A percentile compares a stretch with the other conserved stretches of the same genome.
phyloP scores from a whole-genome alignment of 2,888 invertebrate species.

The Chironomus riparius region DNA sequence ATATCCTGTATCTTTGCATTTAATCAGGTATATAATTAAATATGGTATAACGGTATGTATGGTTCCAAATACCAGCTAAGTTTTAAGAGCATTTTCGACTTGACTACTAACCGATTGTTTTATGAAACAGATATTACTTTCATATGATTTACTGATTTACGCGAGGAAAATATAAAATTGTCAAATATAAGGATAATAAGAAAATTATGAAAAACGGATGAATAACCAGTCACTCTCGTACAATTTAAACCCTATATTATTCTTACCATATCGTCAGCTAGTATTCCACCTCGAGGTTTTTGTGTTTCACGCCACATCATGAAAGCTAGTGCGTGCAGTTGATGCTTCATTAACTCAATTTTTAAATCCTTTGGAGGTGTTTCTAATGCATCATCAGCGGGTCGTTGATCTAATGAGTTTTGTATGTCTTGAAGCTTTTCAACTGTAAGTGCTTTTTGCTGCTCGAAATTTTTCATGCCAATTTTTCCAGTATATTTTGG shows the following conservation, averaged over 20 bases:
- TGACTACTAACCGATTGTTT: too few species aligned
- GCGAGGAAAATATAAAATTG: too few species aligned
- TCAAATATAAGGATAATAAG: too few species aligned
- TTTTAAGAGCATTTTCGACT: too few species aligned
- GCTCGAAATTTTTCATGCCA: slow-evolving; percentile 60
- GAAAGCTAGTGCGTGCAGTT: slow-evolving; percentile 80
- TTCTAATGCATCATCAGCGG: slow-evolving; percentile 50
- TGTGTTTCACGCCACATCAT: slow-evolving; percentile 82
- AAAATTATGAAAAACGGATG: too few species aligned
- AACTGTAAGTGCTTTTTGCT: slow-evolving; percentile 58
- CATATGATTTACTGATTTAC: too few species aligned
- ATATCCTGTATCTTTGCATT: too few species aligned
- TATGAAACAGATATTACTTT: too few species aligned
- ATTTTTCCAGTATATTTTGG: slow-evolving; percentile 38
- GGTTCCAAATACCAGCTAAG: too few species aligned
- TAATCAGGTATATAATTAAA: too few species aligned
- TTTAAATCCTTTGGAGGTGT: slow-evolving; percentile 54
- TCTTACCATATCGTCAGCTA: not conserved
- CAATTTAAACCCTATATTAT: not conserved
- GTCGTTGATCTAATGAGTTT: slow-evolving; percentile 57
- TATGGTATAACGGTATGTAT: too few species aligned
- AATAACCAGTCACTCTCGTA: too few species aligned
- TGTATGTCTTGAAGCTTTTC: slow-evolving; percentile 55
- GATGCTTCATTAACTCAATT: slow-evolving; percentile 69
- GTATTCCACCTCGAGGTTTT: slow-evolving; percentile 64